Percentiles rank a stretch among this genome's conserved stretches.
phyloP scores from a whole-genome alignment of 2,113 vertebrate genomes.

The Cettia cetti region DNA sequence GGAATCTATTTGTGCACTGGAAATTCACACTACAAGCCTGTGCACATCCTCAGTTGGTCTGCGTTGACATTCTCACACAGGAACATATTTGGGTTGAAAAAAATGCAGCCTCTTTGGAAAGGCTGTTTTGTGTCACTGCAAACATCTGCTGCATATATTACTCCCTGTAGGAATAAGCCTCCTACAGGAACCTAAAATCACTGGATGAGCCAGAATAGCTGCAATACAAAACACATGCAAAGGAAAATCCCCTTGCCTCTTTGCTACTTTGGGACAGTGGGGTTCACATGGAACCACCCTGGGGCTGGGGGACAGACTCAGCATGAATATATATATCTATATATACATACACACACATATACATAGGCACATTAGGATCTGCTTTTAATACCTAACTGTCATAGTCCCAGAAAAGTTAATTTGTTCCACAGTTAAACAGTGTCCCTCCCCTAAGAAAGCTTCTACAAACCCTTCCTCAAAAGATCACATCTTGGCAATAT shows the following conservation, averaged over 20 bases:
- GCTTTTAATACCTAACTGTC: not conserved
- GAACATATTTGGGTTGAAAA: not conserved
- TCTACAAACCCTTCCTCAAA: not conserved
- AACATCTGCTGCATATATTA: conserved; percentile 1
- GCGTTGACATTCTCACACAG: not conserved
- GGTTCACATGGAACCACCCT: not conserved
- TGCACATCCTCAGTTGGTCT: not conserved
- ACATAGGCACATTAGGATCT: not conserved
- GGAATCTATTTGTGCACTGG: not conserved
- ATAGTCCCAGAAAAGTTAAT: not conserved
- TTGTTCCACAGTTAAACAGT: not conserved
- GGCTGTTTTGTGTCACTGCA: conserved; percentile 2
- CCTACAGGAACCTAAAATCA: not conserved
- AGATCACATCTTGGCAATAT: not conserved
- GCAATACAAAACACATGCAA: not conserved
- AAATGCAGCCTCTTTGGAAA: not conserved
- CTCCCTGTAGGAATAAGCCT: conserved; percentile 7
- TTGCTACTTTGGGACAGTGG: not conserved
- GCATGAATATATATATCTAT: not conserved
- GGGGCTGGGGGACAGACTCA: not conserved
- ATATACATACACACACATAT: not conserved
- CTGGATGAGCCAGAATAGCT: not conserved
- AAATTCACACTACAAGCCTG: not conserved
- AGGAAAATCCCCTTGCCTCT: not conserved
- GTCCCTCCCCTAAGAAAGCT: not conserved